A percentile compares a stretch with the other conserved stretches of the same genome.
These are phyloP conservation scores for Oscarella lobularis DNA, from an alignment of 37 sponge, comb jelly and placozoan genomes.

Conservation along the genomic window DNA sequence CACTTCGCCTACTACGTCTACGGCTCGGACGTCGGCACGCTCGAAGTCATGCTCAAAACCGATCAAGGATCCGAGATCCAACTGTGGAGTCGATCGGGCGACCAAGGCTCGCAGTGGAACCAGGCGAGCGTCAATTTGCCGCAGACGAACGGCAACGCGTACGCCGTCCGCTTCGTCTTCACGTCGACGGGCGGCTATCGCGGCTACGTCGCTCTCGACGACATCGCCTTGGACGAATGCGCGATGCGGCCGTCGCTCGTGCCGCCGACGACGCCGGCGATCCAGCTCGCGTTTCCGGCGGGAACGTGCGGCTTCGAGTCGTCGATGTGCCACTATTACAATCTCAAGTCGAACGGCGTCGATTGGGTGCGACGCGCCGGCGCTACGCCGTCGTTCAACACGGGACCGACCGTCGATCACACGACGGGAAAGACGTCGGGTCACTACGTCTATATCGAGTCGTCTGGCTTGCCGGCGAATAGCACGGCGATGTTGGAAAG, in stretches of 20 bases:
- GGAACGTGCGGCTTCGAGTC: background rate
- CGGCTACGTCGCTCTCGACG: background rate
- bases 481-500: background rate
- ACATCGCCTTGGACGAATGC: background rate
- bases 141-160: background rate
- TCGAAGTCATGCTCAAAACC: background rate
- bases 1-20: background rate
- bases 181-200: background rate
- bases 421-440: background rate
- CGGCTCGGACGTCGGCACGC: background rate
- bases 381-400: background rate
- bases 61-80: background rate
- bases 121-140: background rate
- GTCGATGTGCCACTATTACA: background rate
- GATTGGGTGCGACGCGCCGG: constrained; percentile 1
- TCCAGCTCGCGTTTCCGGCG: background rate
- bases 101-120: background rate
- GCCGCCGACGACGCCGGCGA: background rate
- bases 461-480: background rate
- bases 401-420: constrained; percentile 3
- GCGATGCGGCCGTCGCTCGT: background rate
- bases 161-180: background rate
- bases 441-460: background rate
- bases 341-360: background rate
- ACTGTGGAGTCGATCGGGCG: constrained; percentile 1